A percentile compares a stretch with the other conserved stretches of the same genome.
Conservation (phyloP, 2,113 vertebrate genomes). For the Chelonoidis abingdonii region DNA sequence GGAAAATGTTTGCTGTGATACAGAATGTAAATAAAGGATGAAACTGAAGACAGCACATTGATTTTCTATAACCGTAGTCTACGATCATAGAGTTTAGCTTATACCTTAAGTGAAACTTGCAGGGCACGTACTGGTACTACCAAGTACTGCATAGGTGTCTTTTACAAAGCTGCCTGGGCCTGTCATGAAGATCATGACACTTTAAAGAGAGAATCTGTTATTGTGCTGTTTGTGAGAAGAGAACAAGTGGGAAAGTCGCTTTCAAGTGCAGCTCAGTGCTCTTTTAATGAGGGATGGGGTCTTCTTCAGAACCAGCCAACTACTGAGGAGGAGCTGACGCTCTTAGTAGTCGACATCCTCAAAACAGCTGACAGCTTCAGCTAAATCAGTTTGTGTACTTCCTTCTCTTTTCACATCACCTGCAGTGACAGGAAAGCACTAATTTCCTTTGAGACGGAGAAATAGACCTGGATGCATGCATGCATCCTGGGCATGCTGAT, state of each 20-base stretch:
- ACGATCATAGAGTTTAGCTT: conserved; percentile 66
- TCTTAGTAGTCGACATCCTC: conserved; percentile 81
- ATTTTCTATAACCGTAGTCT: conserved; percentile 74
- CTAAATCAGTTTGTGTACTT: conserved; percentile 89
- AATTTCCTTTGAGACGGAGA: conserved; percentile 84
- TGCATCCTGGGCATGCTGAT: conserved; percentile 58
- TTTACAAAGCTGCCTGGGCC: conserved; percentile 75
- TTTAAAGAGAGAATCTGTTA: conserved; percentile 84
- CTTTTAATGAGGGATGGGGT: conserved; percentile 88
- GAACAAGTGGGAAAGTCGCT: conserved; percentile 85
- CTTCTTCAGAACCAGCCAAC: conserved; percentile 85
- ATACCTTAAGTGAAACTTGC: conserved; percentile 64
- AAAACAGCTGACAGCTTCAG: conserved; percentile 87
- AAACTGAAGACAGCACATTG: conserved; percentile 54
- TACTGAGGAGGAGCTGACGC: conserved; percentile 85
- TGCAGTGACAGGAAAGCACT: conserved; percentile 86
- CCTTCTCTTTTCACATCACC: conserved; percentile 82
- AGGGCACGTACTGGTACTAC: conserved; percentile 14
- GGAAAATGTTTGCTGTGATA: conserved; percentile 72
- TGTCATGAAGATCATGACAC: conserved; percentile 80
- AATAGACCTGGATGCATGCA: conserved; percentile 58
- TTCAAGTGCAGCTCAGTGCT: conserved; percentile 85
- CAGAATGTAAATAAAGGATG: conserved; percentile 72
- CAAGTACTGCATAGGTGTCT: conserved; percentile 50
- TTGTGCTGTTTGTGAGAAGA: conserved; percentile 78